These are phyloP conservation scores for Ophioninae sp. DNA, from an alignment of 2,888 invertebrate species.

Conservation along the genomic window DNA sequence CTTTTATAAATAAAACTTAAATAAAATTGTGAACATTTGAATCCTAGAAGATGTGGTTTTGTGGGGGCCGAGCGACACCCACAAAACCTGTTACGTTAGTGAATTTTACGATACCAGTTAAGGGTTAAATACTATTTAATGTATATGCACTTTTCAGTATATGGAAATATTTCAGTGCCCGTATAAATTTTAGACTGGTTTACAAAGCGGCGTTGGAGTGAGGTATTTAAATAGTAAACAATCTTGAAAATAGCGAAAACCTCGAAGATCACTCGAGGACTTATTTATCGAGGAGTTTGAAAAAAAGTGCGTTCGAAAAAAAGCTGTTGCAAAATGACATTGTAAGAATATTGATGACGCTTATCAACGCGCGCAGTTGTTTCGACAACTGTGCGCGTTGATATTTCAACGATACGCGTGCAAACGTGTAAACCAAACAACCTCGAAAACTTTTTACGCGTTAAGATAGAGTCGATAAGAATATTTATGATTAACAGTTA, in stretches of 20 bases:
- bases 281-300: background rate
- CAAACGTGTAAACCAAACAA: background rate
- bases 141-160: too few relatives aligned
- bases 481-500: slow-evolving; percentile 37
- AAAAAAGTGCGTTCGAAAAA: background rate
- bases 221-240: background rate
- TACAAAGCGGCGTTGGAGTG: background rate
- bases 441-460: slow-evolving; percentile 1
- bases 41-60: too few relatives aligned
- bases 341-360: background rate
- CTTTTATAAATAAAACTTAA: too few relatives aligned
- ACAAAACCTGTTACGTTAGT: too few relatives aligned
- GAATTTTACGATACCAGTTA: too few relatives aligned
- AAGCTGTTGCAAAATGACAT: background rate
- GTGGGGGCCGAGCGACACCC: too few relatives aligned
- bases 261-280: background rate
- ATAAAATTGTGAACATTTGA: too few relatives aligned
- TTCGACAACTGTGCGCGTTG: too few relatives aligned
- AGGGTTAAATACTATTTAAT: too few relatives aligned
- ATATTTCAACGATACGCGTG: background rate
- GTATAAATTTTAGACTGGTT: background rate
- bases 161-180: too few relatives aligned
- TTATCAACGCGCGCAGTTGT: background rate
- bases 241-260: background rate
- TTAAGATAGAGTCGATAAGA: slow-evolving; percentile 1